Evolutionary conservation across 2,113 vertebrate genomes (phyloP).

Genomic region (Bettongia penicillata): DNA sequence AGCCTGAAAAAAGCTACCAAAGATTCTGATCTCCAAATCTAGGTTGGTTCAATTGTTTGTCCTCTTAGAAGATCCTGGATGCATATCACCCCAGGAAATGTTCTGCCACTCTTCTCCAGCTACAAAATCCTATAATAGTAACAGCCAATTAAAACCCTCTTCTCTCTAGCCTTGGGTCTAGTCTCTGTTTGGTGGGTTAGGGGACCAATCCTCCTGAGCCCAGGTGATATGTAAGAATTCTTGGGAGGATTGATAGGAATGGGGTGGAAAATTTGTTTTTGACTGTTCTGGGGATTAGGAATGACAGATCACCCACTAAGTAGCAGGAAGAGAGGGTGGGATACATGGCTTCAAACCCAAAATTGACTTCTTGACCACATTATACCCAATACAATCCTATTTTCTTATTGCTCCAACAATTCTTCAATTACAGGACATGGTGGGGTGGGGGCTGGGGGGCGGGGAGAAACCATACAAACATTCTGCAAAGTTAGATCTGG

Average conservation of each 20-base stretch:
- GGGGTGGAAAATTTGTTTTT: background rate
- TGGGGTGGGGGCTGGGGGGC: too few relatives aligned
- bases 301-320: background rate
- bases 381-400: background rate
- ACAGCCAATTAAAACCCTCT: background rate
- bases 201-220: background rate
- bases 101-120: background rate
- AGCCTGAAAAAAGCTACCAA: background rate
- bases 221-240: background rate
- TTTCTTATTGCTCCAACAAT: background rate
- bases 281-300: background rate
- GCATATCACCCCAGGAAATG: background rate
- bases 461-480: background rate
- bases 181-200: background rate
- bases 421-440: background rate
- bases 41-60: background rate
- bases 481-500: background rate
- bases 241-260: background rate
- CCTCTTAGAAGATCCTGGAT: background rate
- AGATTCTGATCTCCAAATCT: background rate
- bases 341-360: background rate
- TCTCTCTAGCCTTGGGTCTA: background rate
- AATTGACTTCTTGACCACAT: background rate
- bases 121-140: background rate
- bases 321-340: background rate